These are phyloP conservation scores for Bos indicus DNA, from an alignment of 2,113 vertebrate species.

Conservation along the genomic window DNA sequence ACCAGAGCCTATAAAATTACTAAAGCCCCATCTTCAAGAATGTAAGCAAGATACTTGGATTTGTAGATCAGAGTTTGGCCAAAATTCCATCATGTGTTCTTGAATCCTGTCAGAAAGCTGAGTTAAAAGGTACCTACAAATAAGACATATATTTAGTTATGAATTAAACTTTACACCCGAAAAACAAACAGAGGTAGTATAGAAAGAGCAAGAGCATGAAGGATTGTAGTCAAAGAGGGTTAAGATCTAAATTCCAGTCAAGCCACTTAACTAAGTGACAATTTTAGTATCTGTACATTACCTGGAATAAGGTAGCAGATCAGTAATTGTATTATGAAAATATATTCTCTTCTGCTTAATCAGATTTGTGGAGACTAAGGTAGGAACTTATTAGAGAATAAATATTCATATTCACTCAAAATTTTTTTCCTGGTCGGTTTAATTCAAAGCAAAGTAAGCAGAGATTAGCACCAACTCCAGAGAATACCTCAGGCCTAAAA, in stretches of 20 bases:
- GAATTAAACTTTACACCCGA: neutral
- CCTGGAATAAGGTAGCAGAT: neutral
- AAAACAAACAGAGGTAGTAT: neutral
- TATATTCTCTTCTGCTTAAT: neutral
- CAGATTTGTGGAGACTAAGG: neutral
- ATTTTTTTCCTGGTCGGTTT: neutral
- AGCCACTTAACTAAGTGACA: neutral
- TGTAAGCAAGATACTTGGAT: neutral
- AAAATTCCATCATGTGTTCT: neutral
- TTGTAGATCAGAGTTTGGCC: neutral
- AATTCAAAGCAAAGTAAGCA: neutral
- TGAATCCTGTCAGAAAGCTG: neutral
- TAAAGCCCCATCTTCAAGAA: neutral
- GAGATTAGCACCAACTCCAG: neutral
- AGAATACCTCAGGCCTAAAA: neutral
- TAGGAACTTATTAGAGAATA: neutral
- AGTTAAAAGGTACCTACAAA: neutral
- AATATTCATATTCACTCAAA: neutral
- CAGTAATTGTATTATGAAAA: neutral
- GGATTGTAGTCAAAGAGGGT: neutral
- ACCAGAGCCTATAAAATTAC: neutral
- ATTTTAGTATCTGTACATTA: neutral
- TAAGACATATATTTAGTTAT: neutral
- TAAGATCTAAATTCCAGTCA: neutral
- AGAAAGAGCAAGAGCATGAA: neutral